Evolutionary conservation across 2,888 invertebrate species (phyloP), one percentile per base, ranked within the genome.

Genomic region (Clunio marinus): DNA sequence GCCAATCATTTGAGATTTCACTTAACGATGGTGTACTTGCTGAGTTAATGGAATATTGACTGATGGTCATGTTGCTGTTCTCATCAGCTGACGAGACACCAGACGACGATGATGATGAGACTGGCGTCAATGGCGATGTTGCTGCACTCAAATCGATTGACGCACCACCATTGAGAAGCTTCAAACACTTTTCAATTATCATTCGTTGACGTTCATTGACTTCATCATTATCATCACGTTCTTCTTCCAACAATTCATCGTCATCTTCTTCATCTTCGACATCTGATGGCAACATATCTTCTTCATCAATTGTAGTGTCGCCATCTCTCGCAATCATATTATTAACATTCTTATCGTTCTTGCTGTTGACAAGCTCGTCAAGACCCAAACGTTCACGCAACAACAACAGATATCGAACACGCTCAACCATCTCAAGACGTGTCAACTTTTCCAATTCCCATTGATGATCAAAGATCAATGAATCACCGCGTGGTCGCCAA

Each of bases 361-460:
- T 96, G 71, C 93, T 93, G 76, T 84, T 84, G 25, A 79, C 79
- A 71, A 84, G 82, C 71, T 82, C 81, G 73, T 92, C 92, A 77
- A 92, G 86, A 1, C 91, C 89, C 69, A 98, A 83, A 13, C 94
- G 86, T 77, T 97, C 96, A 69, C 97, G 86, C 72, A 99, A 80
- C 71, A 96, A 83, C 68, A 99, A 81, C 73, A 93, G 87, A 78
- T 99, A 96, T 51, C 97, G 85, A 67, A 96, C 91, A 75, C 93
- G 87, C 69, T 96, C 95, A 8, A 96, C 97, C 80, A 96, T 93
- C 80, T 99, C 96, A 70, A 99, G 82, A 35, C 98, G 86, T 0
- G 94, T 94, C 74, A 99, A 84, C 81, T 98, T 99, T 81, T 99
- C 99, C 70, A 99, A 80, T 80, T 99, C 97, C 98, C 98, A 98